phyloP scores from a whole-genome alignment of 2,113 vertebrate species.

The Syngnathus scovelli region DNA sequence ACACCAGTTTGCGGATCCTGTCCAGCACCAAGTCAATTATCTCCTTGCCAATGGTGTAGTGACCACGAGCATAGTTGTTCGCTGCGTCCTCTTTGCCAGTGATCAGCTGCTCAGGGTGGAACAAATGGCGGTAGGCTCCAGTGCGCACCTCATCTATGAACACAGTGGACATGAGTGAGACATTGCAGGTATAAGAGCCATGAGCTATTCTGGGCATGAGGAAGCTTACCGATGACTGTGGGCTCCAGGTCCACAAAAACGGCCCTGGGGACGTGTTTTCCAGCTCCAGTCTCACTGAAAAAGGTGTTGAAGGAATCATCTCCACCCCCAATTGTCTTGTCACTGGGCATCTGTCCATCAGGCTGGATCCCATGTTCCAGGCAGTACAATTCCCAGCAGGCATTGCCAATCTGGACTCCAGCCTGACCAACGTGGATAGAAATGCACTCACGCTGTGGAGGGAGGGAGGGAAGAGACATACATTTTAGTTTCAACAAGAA shows the following conservation, averaged over 20 bases:
- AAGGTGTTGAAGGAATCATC: conserved; percentile 71
- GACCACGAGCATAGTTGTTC: conserved; percentile 76
- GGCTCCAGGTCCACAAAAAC: conserved; percentile 72
- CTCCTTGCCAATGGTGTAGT: conserved; percentile 84
- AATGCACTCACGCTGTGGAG: conserved; percentile 65
- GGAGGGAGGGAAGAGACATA: background rate
- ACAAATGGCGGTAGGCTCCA: conserved; percentile 67
- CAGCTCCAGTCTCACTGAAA: conserved; percentile 71
- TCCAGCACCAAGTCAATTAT: conserved; percentile 81
- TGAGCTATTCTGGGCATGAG: background rate
- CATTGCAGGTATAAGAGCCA: background rate
- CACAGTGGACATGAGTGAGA: background rate
- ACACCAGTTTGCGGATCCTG: conserved; percentile 79
- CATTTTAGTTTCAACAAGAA: conserved; percentile 10
- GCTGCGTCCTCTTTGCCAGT: conserved; percentile 70
- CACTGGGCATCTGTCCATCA: conserved; percentile 70
- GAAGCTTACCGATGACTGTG: conserved; percentile 64
- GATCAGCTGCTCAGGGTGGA: conserved; percentile 59
- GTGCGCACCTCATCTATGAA: conserved; percentile 72
- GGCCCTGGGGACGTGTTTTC: conserved; percentile 71
- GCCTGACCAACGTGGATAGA: conserved; percentile 71
- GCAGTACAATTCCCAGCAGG: conserved; percentile 72
- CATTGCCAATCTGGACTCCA: conserved; percentile 71
- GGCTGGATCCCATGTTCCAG: conserved; percentile 70
- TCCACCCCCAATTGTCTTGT: conserved; percentile 67